Conservation (phyloP, 1,140 invertebrate species). For the Apis florea region DNA sequence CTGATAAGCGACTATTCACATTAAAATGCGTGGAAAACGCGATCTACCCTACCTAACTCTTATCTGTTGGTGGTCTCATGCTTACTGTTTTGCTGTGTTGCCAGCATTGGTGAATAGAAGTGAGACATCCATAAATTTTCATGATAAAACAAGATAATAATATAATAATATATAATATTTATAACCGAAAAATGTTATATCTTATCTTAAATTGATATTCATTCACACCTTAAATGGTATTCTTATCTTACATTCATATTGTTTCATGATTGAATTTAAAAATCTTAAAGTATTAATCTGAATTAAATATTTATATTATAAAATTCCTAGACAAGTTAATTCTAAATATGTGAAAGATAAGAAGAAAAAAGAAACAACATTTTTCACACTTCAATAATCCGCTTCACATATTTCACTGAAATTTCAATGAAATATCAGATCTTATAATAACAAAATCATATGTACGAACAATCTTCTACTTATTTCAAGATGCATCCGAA, state of each 20-base stretch:
- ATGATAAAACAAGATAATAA: not conserved
- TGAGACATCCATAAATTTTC: not conserved
- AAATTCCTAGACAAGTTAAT: not conserved
- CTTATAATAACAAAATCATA: constrained; percentile 9
- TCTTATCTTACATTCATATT: no score
- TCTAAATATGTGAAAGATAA: not conserved
- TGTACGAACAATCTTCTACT: not conserved
- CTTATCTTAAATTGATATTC: no score
- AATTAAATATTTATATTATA: not conserved
- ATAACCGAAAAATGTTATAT: not conserved
- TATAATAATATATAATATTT: not conserved
- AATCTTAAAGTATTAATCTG: not conserved
- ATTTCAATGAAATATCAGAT: not conserved
- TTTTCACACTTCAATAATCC: not conserved
- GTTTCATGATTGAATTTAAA: not conserved
- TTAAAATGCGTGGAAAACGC: constrained; percentile 21
- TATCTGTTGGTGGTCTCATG: not conserved
- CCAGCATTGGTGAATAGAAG: not conserved
- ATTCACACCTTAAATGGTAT: no score
- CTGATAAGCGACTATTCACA: constrained; percentile 32
- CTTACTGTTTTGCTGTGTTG: not conserved
- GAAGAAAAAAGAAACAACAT: not conserved
- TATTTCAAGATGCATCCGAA: constrained; percentile 7
- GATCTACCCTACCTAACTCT: not conserved
- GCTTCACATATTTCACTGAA: not conserved